Base-by-base conservation (phyloP, 23 tunicate genomes). In the Oikopleura dioica region DNA sequence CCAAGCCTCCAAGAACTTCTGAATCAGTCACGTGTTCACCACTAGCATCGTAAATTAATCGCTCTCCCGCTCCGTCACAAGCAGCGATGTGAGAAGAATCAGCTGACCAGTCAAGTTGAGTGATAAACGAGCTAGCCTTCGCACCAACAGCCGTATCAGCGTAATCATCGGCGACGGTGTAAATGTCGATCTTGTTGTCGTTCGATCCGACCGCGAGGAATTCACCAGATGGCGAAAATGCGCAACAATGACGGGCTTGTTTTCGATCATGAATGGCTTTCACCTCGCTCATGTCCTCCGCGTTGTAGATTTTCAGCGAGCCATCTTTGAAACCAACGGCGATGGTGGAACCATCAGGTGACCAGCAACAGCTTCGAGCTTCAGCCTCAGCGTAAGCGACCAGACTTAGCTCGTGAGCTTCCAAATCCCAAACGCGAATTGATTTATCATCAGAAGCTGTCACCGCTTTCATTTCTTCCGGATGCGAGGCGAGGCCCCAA, bases 61-160 rank as follows among this genome's bases (percentile, higher is more conserved):
- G 67, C 69, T 94, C 99, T 4, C 99, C 99, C 44, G 99, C 99
- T 36, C 99, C 99, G 68, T 94, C 99, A 76, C 87, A 83, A 1
- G 99, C 84, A 75, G 87, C 95, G 72, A 94, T 72, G 77, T 83
- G 79, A 34, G 79, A 51, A 33, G 83, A 79, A 59, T 84, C 95
- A 28, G 75, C 51, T 35, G 99, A 94, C 99, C 99, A 94, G 59
- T 94, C 99, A n/a, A 94, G 78, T 78, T 94, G 99, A 36, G 99
- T 94, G 78, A 94, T 86, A 75, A 94, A 94, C 68, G 95, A 86
- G 26, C 95, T 86, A 0, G 99, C 84, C 72, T 94, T 94, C 50
- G 82, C 55, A 68, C 99, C 87, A 23, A 77, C 77, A 0, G 88
- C 99, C 1, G 86, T 85, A 36, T 59, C 69, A 26, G 83, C 82